Base-by-base conservation (phyloP, 2,888 invertebrate species). In the Nymphalis urticae region DNA sequence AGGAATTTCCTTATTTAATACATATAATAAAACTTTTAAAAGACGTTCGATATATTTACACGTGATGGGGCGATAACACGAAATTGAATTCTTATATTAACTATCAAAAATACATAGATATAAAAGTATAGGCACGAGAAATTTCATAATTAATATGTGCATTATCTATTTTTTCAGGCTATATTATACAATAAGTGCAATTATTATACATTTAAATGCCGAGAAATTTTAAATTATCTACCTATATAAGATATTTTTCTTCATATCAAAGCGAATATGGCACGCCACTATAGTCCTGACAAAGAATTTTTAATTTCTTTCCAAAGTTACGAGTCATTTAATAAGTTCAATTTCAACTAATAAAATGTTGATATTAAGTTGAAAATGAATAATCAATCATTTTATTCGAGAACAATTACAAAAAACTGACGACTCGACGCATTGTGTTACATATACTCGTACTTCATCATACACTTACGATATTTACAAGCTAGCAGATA, bases 71-170 rank as follows among this genome's bases (percentile, higher is more conserved):
- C 75, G 68, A 80, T 72, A 77, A 76, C 75, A 73, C 51, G 71
- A 74, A 69, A 69, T 71, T 70, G 69, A 73, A 76, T 60, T 61
- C 72, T 77, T 76, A 85, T 79, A 81, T 83, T 84, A 75, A 75
- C 80, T 87, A 85, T 84, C 75, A 85, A 86, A 72, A 85, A 84
- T 85, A 85, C 80, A 84, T 89, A 86, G 78, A 85, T 89, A 86
- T 85, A 87, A 89, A 89, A 81, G 82, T 89, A 87, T 88, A 92
- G 92, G 92, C 92, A 92, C 92, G 83, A 89, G 89, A 88, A 90
- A 88, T 86, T 83, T 85, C 85, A 87, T 86, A 86, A 85, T 86
- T 78, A 85, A 83, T 71, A 76, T 81, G 89, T 90, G 90, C 89
- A 85, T 73, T 75, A 74, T 79, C 82, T 85, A 84, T 80, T 77